A percentile compares a stretch with the other conserved stretches of the same genome.
phyloP scores from a whole-genome alignment of 2,113 vertebrate genomes.

The Rhinopomastus cyanomelas region DNA sequence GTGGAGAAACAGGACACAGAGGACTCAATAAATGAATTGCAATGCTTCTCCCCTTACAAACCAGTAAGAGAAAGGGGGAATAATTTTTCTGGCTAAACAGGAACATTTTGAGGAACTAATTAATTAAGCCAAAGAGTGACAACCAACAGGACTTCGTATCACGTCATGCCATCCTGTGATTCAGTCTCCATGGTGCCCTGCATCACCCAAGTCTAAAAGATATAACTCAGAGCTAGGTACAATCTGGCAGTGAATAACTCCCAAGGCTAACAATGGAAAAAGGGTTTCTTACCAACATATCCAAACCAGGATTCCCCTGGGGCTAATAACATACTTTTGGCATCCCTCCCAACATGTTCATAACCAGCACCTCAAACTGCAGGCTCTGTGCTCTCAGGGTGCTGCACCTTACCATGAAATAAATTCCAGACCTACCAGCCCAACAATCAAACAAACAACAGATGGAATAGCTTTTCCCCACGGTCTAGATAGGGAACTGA shows the following conservation, averaged over 20 bases:
- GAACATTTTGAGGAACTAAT: neutral
- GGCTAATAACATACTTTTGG: neutral
- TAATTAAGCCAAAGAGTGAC: neutral
- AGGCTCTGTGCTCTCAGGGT: neutral
- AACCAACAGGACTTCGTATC: neutral
- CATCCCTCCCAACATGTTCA: neutral
- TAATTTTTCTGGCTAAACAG: neutral
- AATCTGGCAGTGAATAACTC: neutral
- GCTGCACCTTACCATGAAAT: neutral
- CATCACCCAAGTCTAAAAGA: neutral
- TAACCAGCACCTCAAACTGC: neutral
- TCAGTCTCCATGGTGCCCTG: neutral
- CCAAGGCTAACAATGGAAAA: neutral
- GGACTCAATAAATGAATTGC: neutral
- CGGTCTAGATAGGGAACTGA: accelerated
- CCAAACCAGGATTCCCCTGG: neutral
- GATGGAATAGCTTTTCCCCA: neutral
- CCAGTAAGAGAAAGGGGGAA: neutral
- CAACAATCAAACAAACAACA: neutral
- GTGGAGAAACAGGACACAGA: neutral
- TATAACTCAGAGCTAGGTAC: neutral
- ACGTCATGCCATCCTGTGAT: neutral
- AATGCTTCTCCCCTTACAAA: neutral
- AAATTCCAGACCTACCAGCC: neutral
- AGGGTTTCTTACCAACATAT: neutral